Evolutionary conservation across 2,113 vertebrate genomes (phyloP).

Genomic region (Ailuropoda melanoleuca): DNA sequence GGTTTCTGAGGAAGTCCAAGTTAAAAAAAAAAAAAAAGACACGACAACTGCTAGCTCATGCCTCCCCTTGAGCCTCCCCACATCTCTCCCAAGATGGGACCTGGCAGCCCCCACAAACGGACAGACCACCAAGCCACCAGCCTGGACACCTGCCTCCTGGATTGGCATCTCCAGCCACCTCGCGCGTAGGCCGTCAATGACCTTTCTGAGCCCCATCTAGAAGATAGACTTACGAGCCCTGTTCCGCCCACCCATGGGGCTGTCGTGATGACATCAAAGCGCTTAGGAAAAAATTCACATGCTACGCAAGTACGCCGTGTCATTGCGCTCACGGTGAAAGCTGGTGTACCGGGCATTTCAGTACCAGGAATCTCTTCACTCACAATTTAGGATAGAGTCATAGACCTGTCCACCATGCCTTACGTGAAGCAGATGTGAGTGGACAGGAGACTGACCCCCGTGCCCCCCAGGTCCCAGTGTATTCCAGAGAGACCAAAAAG

Average conservation of each 20-base stretch:
- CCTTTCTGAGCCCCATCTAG: background rate
- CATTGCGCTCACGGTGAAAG: rapidly evolving
- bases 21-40: too few species aligned
- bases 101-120: rapidly evolving
- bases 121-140: background rate
- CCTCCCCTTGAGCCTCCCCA: background rate
- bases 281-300: background rate
- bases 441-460: background rate
- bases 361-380: background rate
- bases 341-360: rapidly evolving
- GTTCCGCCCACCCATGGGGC: rapidly evolving
- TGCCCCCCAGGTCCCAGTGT: rapidly evolving
- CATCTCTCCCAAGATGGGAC: rapidly evolving
- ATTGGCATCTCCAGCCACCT: rapidly evolving
- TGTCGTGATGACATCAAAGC: rapidly evolving
- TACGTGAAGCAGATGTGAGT: background rate
- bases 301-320: rapidly evolving
- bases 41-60: background rate
- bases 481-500: background rate
- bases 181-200: too few species aligned
- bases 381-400: background rate
- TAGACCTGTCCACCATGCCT: rapidly evolving
- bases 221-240: rapidly evolving
- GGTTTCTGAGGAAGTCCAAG: background rate
- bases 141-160: background rate